These are phyloP conservation scores for Chrysopa pallens DNA, from an alignment of 1,140 invertebrate genomes.

Conservation along the genomic window DNA sequence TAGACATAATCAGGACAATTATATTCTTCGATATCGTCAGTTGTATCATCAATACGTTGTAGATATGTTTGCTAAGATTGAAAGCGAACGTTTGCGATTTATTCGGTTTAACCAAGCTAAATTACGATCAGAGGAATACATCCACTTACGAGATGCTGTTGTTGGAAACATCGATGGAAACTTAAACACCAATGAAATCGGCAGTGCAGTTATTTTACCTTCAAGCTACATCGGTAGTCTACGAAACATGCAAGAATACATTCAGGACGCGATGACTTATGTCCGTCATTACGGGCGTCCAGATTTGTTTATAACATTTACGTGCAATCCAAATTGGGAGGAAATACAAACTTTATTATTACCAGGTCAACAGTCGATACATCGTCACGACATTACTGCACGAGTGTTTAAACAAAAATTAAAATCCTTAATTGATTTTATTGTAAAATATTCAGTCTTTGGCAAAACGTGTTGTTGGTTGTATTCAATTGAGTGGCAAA, in stretches of 20 bases:
- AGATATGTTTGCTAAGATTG: constrained; percentile 22
- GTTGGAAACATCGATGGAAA: neutral
- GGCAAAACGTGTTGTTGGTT: constrained; percentile 20
- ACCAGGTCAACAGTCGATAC: constrained; percentile 14
- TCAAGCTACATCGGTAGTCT: constrained; percentile 18
- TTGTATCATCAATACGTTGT: constrained; percentile 22
- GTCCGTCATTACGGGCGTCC: constrained; percentile 21
- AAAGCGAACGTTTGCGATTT: constrained; percentile 19
- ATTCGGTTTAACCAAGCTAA: constrained; percentile 17
- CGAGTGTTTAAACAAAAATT: constrained; percentile 30
- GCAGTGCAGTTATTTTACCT: neutral
- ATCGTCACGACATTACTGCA: constrained; percentile 19
- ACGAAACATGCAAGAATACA: constrained; percentile 23
- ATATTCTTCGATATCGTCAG: constrained; percentile 15
- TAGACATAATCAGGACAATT: constrained; percentile 11
- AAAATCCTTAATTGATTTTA: constrained; percentile 23
- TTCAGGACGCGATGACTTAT: constrained; percentile 23
- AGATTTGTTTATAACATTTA: constrained; percentile 26
- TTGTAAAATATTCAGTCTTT: constrained; percentile 19
- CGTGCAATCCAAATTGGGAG: constrained; percentile 29
- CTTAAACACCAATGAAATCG: constrained; percentile 1
- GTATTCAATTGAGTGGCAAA: constrained; percentile 28
- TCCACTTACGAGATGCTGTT: constrained; percentile 13
- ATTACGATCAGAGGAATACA: constrained; percentile 11
- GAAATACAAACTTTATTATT: constrained; percentile 20